Base-by-base conservation (phyloP, 1,140 invertebrate genomes). In the Calliopsis andreniformis region DNA sequence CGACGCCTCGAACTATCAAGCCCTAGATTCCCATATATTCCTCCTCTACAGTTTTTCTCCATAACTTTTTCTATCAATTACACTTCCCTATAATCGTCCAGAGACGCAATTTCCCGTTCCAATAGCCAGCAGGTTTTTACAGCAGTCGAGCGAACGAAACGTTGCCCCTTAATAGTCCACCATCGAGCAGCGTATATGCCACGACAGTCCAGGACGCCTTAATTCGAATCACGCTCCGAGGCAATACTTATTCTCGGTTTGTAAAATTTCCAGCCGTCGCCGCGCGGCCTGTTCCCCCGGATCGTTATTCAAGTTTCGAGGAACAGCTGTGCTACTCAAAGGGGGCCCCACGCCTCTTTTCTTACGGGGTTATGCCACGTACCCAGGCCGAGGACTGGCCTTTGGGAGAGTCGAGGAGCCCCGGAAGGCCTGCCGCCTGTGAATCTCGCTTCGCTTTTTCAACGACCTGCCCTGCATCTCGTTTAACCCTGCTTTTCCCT, bases 231-330 rank as follows among this genome's bases (percentile, higher is more conserved):
- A 51, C n/a, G 32, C 61, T 56, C 43, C 12, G 7, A 28, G n/a
- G 23, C 43, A 16, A 76, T 53, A 69, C 66, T 59, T 49, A 78
- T 49, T 81, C 63, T 70, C 23, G 62, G 32, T 42, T 66, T 76
- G 53, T 77, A 81, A 64, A 82, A 73, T 63, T 73, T 77, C 63
- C 56, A 81, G 79, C 55, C 59, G 61, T 64, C 45, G 51, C 45
- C 45, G 64, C 62, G 20, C 62, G 43, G 51, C 55, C 56, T 43
- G 73, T 82, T 72, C 59, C 51, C 77, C 51, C 49, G 51, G 66
- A 67, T 78, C 79, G 81, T 83, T 83, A 82, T 78, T 83, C 80
- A 69, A 82, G 76, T 82, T 82, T 82, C 80, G 69, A 83, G 47
- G 76, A 77, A 82, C 81, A 83, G 81, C 81, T 83, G 81, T 79